Percentiles rank a stretch among this genome's conserved stretches.
These are phyloP conservation scores for Leptosomus discolor DNA, from an alignment of 2,113 vertebrate genomes.

Conservation along the genomic window DNA sequence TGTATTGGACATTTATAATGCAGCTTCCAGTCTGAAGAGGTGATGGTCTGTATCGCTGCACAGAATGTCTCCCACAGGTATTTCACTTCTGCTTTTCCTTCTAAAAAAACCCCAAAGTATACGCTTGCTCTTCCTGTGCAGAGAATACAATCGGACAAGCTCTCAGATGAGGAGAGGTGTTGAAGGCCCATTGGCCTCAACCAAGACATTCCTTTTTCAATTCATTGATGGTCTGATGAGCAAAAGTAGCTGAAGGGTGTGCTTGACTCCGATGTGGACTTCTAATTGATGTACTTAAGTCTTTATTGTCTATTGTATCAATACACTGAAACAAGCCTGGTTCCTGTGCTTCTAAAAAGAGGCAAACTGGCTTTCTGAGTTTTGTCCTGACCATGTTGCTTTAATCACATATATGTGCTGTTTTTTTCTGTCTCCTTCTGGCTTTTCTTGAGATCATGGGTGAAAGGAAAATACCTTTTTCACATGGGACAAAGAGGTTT, in stretches of 20 bases:
- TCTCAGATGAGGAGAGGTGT: background rate
- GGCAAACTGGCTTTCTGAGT: background rate
- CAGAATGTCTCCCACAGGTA: background rate
- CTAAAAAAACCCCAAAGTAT: background rate
- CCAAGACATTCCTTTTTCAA: background rate
- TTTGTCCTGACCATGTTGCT: background rate
- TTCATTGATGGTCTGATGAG: background rate
- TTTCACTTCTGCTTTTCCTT: background rate
- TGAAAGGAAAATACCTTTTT: background rate
- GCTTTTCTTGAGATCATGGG: background rate
- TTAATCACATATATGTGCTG: background rate
- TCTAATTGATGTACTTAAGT: background rate
- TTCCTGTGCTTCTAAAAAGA: background rate
- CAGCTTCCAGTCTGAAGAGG: background rate
- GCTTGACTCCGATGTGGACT: background rate
- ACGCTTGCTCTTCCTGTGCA: background rate
- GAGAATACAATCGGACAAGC: background rate
- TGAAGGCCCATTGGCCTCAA: background rate
- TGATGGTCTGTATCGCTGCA: background rate
- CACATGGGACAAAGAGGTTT: background rate
- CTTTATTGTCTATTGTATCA: background rate
- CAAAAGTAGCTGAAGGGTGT: background rate
- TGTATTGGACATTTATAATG: background rate
- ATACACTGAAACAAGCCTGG: background rate
- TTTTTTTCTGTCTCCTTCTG: background rate